phyloP scores from a whole-genome alignment of 2,113 vertebrate genomes.

The Neofelis nebulosa region DNA sequence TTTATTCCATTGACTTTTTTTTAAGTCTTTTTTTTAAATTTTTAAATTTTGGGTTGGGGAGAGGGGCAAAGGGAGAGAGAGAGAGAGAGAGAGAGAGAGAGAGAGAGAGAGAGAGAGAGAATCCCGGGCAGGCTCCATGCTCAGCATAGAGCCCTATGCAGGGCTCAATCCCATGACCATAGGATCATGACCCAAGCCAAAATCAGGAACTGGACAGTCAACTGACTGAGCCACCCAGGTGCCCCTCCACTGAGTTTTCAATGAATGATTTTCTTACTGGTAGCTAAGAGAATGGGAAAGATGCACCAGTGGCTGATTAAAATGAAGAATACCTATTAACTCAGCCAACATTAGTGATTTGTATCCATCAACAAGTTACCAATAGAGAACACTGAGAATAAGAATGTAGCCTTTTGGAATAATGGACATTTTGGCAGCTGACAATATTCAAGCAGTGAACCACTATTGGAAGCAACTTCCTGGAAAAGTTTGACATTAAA shows the following conservation, averaged over 20 bases:
- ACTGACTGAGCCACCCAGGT: too few relatives aligned
- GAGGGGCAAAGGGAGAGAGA: too few relatives aligned
- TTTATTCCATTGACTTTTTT: slow-evolving; percentile 34
- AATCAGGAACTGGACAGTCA: too few relatives aligned
- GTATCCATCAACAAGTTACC: not conserved
- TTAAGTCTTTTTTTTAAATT: too few relatives aligned
- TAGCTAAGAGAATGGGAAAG: not conserved
- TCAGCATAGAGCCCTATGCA: too few relatives aligned
- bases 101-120: too few relatives aligned
- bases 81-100: too few relatives aligned
- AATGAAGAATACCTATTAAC: not conserved
- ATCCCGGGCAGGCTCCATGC: too few relatives aligned
- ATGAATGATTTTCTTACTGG: not conserved
- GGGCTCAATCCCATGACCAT: too few relatives aligned
- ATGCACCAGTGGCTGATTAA: not conserved
- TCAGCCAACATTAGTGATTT: not conserved
- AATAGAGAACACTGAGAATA: not conserved
- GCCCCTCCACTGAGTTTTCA: slow-evolving; percentile 3
- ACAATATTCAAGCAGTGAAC: not conserved
- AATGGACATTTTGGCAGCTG: slow-evolving; percentile 29
- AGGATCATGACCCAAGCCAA: too few relatives aligned
- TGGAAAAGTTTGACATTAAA: slow-evolving; percentile 16
- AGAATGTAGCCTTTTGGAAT: slow-evolving; percentile 19
- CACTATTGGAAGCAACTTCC: not conserved
- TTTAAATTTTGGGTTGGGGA: too few relatives aligned